Conservation (phyloP, 30 jellyfish, hydroid and myxozoan species). For the Cassiopea andromeda region DNA sequence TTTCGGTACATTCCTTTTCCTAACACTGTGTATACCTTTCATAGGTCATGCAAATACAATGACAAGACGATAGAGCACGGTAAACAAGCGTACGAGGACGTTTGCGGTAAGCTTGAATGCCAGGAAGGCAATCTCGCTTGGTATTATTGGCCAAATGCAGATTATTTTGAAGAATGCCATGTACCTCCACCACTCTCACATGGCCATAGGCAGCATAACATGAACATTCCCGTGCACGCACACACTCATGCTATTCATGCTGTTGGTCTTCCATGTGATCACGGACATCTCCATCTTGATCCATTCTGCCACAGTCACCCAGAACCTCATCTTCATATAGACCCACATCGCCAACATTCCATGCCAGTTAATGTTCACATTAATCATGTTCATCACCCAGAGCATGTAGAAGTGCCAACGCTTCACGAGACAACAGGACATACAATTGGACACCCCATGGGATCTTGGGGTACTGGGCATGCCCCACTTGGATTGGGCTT, state of each 20-base stretch:
- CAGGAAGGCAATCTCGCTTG: constrained; percentile 72
- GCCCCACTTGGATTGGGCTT: constrained; percentile 70
- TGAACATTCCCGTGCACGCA: constrained; percentile 67
- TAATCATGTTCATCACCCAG: constrained; percentile 72
- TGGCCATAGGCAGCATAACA: constrained; percentile 61
- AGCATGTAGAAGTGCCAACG: constrained; percentile 27
- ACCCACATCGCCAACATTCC: constrained; percentile 43
- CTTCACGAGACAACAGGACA: constrained; percentile 51
- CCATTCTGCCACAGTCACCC: constrained; percentile 48
- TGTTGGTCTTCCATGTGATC: constrained; percentile 51
- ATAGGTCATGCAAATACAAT: constrained; percentile 55
- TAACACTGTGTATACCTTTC: background rate
- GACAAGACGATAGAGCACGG: constrained; percentile 67
- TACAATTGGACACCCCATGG: constrained; percentile 38
- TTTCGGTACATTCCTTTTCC: no score
- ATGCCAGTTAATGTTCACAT: constrained; percentile 75
- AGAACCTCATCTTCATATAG: constrained; percentile 44
- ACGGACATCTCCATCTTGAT: constrained; percentile 29
- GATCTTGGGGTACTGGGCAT: constrained; percentile 67
- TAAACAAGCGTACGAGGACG: constrained; percentile 69
- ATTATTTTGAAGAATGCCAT: constrained; percentile 74
- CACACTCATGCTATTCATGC: constrained; percentile 52
- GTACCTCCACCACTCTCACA: constrained; percentile 75
- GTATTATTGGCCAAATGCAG: constrained; percentile 78
- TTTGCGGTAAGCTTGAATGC: constrained; percentile 71